Percentiles rank a stretch among this genome's conserved stretches.
Evolutionary conservation across 1,140 invertebrate genomes (phyloP).

Genomic region (Aphidius gifuensis): DNA sequence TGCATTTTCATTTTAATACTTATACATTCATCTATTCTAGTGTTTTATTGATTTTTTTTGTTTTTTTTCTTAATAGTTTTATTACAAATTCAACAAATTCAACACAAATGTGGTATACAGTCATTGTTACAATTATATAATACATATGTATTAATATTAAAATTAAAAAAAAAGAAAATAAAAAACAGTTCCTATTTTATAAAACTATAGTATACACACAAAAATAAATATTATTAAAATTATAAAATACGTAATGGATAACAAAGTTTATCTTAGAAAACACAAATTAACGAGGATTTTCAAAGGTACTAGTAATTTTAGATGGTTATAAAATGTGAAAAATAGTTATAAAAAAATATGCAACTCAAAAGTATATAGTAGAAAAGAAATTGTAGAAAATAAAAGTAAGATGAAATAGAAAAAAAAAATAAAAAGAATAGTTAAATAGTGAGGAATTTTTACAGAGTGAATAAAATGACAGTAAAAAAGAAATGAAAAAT

Average conservation of each 20-base stretch:
- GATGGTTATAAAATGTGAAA: background rate
- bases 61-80: conserved; percentile 16
- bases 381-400: background rate
- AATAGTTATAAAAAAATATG: conserved; percentile 2
- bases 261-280: background rate
- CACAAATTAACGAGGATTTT: conserved; percentile 10
- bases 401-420: background rate
- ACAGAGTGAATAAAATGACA: background rate
- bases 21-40: background rate
- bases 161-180: conserved; percentile 9
- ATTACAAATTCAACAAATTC: conserved; percentile 19
- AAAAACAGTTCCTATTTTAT: background rate
- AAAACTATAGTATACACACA: background rate
- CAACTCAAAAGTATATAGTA: conserved; percentile 13
- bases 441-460: conserved; percentile 7
- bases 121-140: conserved; percentile 38
- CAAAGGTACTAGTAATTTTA: conserved; percentile 15
- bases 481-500: conserved; percentile 18
- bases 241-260: conserved; percentile 6
- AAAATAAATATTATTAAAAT: conserved; percentile 14
- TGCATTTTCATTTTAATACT: conserved; percentile 33
- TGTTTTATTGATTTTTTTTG: background rate
- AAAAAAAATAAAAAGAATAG: conserved; percentile 14
- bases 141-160: conserved; percentile 33
- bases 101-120: conserved; percentile 27